Conservation (phyloP, 1,140 invertebrate species). For the Anastrepha obliqua region DNA sequence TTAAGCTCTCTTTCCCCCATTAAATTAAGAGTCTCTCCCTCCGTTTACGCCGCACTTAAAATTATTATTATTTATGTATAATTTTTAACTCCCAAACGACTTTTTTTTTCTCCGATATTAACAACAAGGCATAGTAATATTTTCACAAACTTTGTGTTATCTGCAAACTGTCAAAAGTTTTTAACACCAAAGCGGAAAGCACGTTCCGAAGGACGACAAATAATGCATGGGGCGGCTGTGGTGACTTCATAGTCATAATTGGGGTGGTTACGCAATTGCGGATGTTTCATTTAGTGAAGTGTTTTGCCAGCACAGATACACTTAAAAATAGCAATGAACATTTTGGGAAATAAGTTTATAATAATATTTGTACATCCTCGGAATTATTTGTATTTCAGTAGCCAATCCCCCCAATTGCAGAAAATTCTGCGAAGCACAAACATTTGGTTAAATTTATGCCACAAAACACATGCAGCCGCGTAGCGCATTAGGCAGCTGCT, state of each 20-base stretch:
- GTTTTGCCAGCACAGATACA: background rate
- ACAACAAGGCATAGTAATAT: background rate
- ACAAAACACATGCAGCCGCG: background rate
- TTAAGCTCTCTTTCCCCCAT: too few species aligned
- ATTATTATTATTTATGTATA: too few species aligned
- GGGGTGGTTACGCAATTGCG: conserved; percentile 5
- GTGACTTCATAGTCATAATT: background rate
- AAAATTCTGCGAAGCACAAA: too few species aligned
- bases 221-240: background rate
- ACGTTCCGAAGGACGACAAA: background rate
- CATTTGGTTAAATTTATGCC: background rate
- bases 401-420: too few species aligned
- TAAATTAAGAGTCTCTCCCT: too few species aligned
- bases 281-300: background rate
- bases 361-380: too few species aligned
- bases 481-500: background rate
- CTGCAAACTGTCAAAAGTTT: conserved; percentile 3
- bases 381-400: too few species aligned
- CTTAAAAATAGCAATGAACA: too few species aligned
- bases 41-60: too few species aligned
- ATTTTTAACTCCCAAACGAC: too few species aligned
- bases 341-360: too few species aligned
- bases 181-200: background rate
- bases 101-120: too few species aligned
- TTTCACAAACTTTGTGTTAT: background rate